Evolutionary conservation across 23 tunicate genomes (phyloP).

Genomic region (Phallusia fumigata): DNA sequence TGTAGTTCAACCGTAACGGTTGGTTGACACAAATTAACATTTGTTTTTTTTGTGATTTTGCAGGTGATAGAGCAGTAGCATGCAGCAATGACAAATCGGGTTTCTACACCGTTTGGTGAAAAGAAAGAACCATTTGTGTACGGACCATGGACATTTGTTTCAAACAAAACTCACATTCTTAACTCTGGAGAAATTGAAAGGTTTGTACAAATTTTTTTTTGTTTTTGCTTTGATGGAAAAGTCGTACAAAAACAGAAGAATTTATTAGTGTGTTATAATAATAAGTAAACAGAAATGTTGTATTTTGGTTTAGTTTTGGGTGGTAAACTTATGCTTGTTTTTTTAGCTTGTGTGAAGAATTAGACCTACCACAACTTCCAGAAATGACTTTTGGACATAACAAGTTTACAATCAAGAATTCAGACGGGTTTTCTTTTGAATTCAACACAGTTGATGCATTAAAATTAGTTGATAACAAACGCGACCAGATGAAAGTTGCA

Average conservation of each 20-base stretch:
- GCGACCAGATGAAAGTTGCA: slow-evolving; percentile 88
- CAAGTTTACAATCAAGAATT: slow-evolving; percentile 44
- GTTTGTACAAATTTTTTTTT: neutral
- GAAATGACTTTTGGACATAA: slow-evolving; percentile 93
- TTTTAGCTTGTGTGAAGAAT: slow-evolving; percentile 32
- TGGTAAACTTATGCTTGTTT: too few relatives aligned
- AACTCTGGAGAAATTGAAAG: slow-evolving; percentile 37
- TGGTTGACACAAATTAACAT: too few relatives aligned
- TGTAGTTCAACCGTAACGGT: too few relatives aligned
- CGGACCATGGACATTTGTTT: slow-evolving; percentile 49
- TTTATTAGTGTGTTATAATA: too few relatives aligned
- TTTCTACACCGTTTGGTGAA: slow-evolving; percentile 21
- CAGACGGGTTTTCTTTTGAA: slow-evolving; percentile 45
- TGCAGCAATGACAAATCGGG: slow-evolving; percentile 13
- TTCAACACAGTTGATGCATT: slow-evolving; percentile 88
- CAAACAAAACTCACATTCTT: slow-evolving; percentile 46
- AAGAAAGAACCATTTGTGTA: slow-evolving; percentile 39
- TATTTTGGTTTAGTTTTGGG: too few relatives aligned
- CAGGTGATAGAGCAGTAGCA: too few relatives aligned
- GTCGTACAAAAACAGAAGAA: too few relatives aligned
- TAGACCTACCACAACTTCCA: slow-evolving; percentile 81
- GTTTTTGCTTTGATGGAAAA: too few relatives aligned
- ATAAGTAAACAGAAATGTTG: too few relatives aligned
- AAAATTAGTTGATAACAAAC: slow-evolving; percentile 63
- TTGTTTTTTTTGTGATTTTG: too few relatives aligned